Evolutionary conservation across 2,113 vertebrate genomes (phyloP).

Genomic region (Elaphurus davidianus): DNA sequence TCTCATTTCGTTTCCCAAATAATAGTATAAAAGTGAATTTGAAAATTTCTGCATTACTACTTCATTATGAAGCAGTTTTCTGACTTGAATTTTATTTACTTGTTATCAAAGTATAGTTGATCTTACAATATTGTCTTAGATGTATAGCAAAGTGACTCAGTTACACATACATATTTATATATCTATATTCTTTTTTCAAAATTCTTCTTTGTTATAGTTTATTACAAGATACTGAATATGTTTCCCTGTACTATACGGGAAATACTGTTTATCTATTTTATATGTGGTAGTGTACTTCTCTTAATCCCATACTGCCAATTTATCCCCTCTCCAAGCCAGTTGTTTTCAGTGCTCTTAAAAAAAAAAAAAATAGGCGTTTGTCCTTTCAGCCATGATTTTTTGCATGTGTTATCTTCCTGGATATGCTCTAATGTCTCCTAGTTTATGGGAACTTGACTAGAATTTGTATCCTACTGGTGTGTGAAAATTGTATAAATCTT

Average conservation of each 20-base stretch:
- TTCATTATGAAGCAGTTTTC: not conserved
- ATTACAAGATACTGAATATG: not conserved
- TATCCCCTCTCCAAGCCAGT: not conserved
- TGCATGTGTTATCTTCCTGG: not conserved
- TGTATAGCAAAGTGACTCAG: not conserved
- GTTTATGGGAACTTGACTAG: not conserved
- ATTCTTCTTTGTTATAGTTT: not conserved
- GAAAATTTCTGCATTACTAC: not conserved
- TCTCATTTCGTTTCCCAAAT: not conserved
- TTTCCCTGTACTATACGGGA: not conserved
- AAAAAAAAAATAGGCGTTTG: not conserved
- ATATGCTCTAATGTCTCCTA: not conserved
- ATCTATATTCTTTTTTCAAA: not conserved
- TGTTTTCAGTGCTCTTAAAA: not conserved
- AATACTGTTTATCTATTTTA: not conserved
- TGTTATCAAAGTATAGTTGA: not conserved
- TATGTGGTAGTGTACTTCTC: not conserved
- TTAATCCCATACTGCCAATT: not conserved
- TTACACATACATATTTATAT: not conserved
- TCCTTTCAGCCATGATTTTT: not conserved
- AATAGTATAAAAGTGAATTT: not conserved
- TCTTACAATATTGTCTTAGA: not conserved
- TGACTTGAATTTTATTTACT: not conserved
- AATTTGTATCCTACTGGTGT: not conserved
- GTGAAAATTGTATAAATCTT: not conserved